Evolutionary conservation across 2,797 vertebrate species (phyloP).

Genomic region (Anableps anableps): DNA sequence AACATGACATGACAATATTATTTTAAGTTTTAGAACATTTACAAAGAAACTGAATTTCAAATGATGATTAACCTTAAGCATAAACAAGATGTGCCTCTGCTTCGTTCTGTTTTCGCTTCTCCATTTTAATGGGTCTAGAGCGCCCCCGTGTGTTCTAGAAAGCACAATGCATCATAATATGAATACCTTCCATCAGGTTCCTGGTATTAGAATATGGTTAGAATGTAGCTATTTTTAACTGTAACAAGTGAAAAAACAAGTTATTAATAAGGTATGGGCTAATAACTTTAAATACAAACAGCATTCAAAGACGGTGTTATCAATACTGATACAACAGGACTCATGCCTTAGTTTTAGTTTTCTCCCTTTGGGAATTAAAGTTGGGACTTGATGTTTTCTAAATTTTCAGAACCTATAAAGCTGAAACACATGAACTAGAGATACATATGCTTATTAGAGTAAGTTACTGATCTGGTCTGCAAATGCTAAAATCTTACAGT

Average conservation of each 20-base stretch:
- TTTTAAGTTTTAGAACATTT: constrained; percentile 12
- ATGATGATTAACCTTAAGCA: neutral
- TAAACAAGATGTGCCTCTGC: neutral
- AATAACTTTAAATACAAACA: neutral
- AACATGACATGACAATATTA: constrained; percentile 21
- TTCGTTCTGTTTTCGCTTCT: neutral
- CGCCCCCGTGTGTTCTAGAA: constrained; percentile 44
- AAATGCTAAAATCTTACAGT: neutral
- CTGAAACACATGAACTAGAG: neutral
- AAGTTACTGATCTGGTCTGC: neutral
- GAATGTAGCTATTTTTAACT: neutral
- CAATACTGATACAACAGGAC: neutral
- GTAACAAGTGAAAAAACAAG: neutral
- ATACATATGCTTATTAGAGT: neutral
- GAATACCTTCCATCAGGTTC: neutral
- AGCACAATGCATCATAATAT: neutral
- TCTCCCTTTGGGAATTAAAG: neutral
- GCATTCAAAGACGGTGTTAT: neutral
- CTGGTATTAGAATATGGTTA: neutral
- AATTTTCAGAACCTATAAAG: neutral
- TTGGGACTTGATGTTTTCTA: neutral
- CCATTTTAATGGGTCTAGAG: neutral
- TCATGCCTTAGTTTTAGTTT: neutral
- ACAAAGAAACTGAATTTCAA: constrained; percentile 19
- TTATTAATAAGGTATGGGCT: neutral